Percentiles rank a stretch among this genome's conserved stretches.
These are phyloP conservation scores for Agonopterix alstromeriana DNA, from an alignment of 2,888 invertebrate species.

Conservation along the genomic window DNA sequence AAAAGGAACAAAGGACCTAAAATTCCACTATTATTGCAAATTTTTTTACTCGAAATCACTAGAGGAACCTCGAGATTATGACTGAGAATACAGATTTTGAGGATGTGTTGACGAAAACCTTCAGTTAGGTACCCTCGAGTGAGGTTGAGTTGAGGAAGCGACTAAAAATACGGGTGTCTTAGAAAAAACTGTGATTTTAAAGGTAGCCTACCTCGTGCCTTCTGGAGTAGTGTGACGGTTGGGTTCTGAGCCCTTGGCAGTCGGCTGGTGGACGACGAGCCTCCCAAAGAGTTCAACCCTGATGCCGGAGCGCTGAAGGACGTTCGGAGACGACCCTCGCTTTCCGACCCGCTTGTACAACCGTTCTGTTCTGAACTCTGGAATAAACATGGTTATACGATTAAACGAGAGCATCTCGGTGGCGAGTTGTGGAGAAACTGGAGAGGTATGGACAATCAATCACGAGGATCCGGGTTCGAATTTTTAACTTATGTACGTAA, in stretches of 20 bases:
- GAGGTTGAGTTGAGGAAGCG: too few relatives aligned
- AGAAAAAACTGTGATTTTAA: neutral
- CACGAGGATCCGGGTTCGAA: neutral
- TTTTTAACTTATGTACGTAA: too few relatives aligned
- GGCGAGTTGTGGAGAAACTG: too few relatives aligned
- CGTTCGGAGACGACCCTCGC: constrained; percentile 65
- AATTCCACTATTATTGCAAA: too few relatives aligned
- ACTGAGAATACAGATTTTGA: too few relatives aligned
- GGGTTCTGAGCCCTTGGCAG: constrained; percentile 91
- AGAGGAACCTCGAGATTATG: too few relatives aligned
- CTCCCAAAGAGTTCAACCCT: constrained; percentile 60
- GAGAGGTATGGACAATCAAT: too few relatives aligned
- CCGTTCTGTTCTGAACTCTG: constrained; percentile 64
- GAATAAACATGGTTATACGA: constrained; percentile 5
- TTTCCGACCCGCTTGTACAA: constrained; percentile 63
- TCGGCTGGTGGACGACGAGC: constrained; percentile 70
- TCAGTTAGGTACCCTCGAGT: too few relatives aligned
- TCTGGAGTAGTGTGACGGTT: constrained; percentile 90
- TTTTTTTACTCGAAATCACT: too few relatives aligned
- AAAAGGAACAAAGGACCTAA: too few relatives aligned
- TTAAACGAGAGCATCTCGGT: neutral
- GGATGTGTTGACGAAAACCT: too few relatives aligned
- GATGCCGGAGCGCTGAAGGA: constrained; percentile 81
- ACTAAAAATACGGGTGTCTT: too few relatives aligned
- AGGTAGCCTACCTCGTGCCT: constrained; percentile 85